Evolutionary conservation across 2,113 vertebrate genomes (phyloP), one percentile per base, ranked within the genome.

Genomic region (Alligator mississippiensis): DNA sequence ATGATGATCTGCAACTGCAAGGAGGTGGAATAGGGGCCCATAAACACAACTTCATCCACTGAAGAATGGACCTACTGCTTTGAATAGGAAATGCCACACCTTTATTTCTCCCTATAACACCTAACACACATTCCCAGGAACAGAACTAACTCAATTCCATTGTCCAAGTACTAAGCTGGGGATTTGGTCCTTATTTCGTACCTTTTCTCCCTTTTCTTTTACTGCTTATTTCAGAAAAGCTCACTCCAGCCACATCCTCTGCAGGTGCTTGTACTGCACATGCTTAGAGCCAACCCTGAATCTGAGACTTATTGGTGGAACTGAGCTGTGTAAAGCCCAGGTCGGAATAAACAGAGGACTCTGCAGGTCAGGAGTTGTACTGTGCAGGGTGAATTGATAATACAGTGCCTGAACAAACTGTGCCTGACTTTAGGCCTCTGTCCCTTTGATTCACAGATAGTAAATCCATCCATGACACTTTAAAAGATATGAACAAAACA

Each of bases 381-480:
- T 72, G 13, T 38, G 34, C 24, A 72, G 34, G 14, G 34, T 38
- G 34, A 17, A 19, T 70, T 70, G 34, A 34, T 34, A 34, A 68
- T 10, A 68, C 66, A n/a, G 14, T 64, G 64, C 21, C 30, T 70
- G 66, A 30, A 19, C 38, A 72, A 10, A 22, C 22, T 72, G 5
- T 72, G 34, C 68, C 68, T 28, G 6, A 4, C 54, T 79, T 38
- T 55, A 47, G 47, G 47, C 11, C 54, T 83, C 9, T 0, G 0
- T 28, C 60, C 64, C 84, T 61, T 9, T 28, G 17, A 68, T 61
- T 21, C 5, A 1, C 3, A 17, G 14, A 10, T 1, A 60, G 18
- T 38, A 38, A 38, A 38, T 72, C 68, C 38, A 21, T 12, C 68
- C 34, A 24, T 13, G 21, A 72, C 21, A 72, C 22, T 38, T 24